These are phyloP conservation scores for Pachypanchax playfairii DNA, from an alignment of 2,113 vertebrate genomes.

Conservation along the genomic window DNA sequence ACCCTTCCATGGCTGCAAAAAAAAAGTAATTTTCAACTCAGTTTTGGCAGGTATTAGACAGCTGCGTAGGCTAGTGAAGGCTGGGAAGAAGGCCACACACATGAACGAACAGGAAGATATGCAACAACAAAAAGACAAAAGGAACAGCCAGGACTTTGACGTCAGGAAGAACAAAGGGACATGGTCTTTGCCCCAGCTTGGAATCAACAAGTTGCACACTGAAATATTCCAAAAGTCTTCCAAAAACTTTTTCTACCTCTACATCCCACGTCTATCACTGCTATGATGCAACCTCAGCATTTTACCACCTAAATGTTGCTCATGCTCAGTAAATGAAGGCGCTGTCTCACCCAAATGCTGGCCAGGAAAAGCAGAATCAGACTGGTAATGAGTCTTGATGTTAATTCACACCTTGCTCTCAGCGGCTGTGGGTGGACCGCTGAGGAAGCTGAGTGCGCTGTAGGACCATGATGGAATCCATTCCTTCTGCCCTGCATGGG, in stretches of 20 bases:
- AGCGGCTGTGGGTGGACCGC: conserved; percentile 23
- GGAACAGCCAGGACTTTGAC: neutral
- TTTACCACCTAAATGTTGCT: neutral
- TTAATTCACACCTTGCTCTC: conserved; percentile 37
- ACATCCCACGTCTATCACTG: neutral
- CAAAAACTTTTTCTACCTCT: neutral
- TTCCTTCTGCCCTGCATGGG: neutral
- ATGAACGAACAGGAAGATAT: neutral
- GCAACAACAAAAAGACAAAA: neutral
- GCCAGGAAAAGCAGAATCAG: conserved; percentile 11
- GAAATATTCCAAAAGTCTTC: neutral
- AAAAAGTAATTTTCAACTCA: neutral
- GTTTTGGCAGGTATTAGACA: neutral
- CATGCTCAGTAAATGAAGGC: conserved; percentile 22
- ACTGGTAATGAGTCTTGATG: conserved; percentile 22
- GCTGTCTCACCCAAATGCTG: conserved; percentile 37
- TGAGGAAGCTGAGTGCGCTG: neutral
- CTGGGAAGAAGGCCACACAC: neutral
- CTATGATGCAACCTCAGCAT: neutral
- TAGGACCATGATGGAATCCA: neutral
- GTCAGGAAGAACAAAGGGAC: too few species aligned
- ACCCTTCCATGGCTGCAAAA: neutral
- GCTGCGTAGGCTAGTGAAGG: neutral
- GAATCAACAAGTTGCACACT: too few species aligned
- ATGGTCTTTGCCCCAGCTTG: neutral